Evolutionary conservation across 2,797 vertebrate genomes (phyloP).

Genomic region (Acanthopagrus latus): DNA sequence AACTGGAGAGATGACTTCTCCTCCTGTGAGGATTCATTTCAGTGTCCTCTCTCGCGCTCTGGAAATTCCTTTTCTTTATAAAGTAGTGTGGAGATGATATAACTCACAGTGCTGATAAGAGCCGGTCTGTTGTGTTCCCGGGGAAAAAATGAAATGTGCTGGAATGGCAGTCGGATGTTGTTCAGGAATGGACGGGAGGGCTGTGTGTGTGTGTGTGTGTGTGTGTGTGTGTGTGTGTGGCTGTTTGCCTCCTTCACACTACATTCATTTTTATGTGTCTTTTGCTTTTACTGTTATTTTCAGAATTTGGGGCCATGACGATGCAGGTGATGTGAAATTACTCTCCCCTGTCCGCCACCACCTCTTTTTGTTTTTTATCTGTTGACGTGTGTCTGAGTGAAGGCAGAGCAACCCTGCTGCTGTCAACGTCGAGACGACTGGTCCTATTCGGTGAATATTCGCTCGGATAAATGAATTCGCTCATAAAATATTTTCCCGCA

Average conservation of each 20-base stretch:
- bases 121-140: conserved; percentile 24
- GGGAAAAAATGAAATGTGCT: conserved; percentile 39
- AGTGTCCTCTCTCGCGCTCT: conserved; percentile 2
- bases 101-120: conserved; percentile 49
- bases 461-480: conserved; percentile 47
- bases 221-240: conserved; percentile 4
- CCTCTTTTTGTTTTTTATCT: background rate
- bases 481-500: conserved; percentile 56
- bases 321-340: conserved; percentile 1
- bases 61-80: conserved; percentile 2
- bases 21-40: conserved; percentile 35
- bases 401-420: conserved; percentile 8
- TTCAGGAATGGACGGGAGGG: conserved; percentile 1
- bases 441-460: conserved; percentile 37
- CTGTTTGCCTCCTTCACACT: conserved; percentile 13
- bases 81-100: conserved; percentile 23
- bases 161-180: conserved; percentile 6
- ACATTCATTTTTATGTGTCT: conserved; percentile 15
- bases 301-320: background rate
- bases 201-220: conserved; percentile 9
- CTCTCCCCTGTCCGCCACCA: background rate
- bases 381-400: background rate
- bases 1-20: conserved; percentile 31
- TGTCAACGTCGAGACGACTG: conserved; percentile 6
- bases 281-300: background rate